Percentiles rank a stretch among this genome's conserved stretches.
These are phyloP conservation scores for Drosophila nannoptera DNA, from an alignment of 1,140 invertebrate genomes.

Conservation along the genomic window DNA sequence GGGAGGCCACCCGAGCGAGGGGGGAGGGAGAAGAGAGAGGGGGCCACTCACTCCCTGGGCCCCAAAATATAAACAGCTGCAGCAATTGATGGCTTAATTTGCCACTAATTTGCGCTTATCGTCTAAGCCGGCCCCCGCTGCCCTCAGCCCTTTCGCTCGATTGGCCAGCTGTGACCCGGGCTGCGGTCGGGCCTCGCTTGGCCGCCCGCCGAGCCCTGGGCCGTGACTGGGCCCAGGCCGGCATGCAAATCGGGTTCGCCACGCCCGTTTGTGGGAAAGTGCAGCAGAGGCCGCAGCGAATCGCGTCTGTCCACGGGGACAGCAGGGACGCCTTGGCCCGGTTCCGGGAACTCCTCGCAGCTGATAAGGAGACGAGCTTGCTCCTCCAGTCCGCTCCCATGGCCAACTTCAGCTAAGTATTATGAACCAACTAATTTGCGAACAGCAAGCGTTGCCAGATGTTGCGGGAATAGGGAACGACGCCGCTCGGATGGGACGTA, in stretches of 20 bases:
- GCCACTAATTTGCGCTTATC: constrained; percentile 74
- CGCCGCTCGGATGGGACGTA: background rate
- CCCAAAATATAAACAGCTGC: constrained; percentile 49
- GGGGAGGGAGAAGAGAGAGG: background rate
- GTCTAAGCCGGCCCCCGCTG: background rate
- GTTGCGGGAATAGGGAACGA: background rate
- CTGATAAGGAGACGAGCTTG: no score
- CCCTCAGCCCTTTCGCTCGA: no score
- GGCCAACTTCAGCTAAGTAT: background rate
- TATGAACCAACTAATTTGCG: constrained; percentile 3
- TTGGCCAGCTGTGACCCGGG: background rate
- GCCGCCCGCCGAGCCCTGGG: constrained; percentile 20
- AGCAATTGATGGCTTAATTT: constrained; percentile 70
- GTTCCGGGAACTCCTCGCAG: background rate
- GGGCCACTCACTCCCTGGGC: constrained; percentile 16
- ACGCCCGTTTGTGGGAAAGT: constrained; percentile 70
- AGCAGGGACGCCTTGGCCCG: no score
- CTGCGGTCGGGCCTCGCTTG: constrained; percentile 30
- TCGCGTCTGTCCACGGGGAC: background rate
- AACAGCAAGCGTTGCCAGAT: constrained; percentile 14
- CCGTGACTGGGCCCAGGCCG: constrained; percentile 14
- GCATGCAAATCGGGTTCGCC: constrained; percentile 67
- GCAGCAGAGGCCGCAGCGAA: constrained; percentile 19
- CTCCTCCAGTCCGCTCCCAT: background rate
- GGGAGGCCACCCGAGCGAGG: background rate